phyloP scores from a whole-genome alignment of 2,888 invertebrate genomes.

The Parnassius apollo region DNA sequence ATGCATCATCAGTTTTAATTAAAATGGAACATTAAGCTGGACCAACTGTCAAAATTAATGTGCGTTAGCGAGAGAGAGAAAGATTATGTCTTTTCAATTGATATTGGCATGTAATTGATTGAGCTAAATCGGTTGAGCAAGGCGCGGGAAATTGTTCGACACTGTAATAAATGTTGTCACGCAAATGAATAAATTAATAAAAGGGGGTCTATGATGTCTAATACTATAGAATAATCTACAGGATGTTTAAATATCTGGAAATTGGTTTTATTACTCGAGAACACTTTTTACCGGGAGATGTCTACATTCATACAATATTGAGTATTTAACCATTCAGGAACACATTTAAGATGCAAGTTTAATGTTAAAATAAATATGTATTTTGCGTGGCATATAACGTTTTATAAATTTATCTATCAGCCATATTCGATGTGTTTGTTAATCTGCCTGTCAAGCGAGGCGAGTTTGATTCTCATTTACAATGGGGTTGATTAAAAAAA shows the following conservation, averaged over 20 bases:
- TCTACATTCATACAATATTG: no score
- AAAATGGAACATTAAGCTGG: conserved; percentile 65
- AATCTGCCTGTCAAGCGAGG: no score
- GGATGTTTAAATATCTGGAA: background rate
- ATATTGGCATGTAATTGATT: conserved; percentile 70
- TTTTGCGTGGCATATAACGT: no score
- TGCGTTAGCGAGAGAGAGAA: conserved; percentile 21
- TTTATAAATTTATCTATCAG: no score
- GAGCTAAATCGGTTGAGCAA: conserved; percentile 42
- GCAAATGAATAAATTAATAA: conserved; percentile 37
- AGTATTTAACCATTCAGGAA: no score
- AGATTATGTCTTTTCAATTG: conserved; percentile 41
- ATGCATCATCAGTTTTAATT: conserved; percentile 78
- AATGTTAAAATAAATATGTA: no score
- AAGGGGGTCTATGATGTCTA: conserved; percentile 19
- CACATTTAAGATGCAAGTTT: no score
- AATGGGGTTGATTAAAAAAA: no score
- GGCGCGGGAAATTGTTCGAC: conserved; percentile 43
- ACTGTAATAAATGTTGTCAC: conserved; percentile 54
- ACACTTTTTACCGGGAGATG: no score
- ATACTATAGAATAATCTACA: conserved; percentile 2
- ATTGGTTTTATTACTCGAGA: no score
- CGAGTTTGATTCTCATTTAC: no score
- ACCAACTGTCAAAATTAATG: conserved; percentile 49
- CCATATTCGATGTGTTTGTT: no score